Conservation (phyloP, 2,113 vertebrate species). For the Rhodinocichla rosea region DNA sequence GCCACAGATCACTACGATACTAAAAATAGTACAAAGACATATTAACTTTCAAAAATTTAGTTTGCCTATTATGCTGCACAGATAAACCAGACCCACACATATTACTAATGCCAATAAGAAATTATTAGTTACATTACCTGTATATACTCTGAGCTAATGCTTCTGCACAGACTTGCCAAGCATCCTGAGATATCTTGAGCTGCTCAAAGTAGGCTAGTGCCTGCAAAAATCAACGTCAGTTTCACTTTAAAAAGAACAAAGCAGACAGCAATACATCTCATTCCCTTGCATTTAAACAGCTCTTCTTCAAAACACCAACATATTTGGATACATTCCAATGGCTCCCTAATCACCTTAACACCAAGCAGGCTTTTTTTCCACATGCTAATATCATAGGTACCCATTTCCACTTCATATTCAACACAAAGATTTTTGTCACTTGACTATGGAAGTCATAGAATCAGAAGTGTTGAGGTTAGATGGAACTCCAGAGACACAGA, state of each 20-base stretch:
- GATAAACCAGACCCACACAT: background rate
- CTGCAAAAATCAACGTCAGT: slow-evolving; percentile 67
- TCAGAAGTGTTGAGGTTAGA: background rate
- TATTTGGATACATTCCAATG: background rate
- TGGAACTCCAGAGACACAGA: background rate
- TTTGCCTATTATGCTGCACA: background rate
- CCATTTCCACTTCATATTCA: background rate
- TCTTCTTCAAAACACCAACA: background rate
- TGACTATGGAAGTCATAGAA: background rate
- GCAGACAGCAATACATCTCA: background rate
- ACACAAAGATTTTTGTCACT: background rate
- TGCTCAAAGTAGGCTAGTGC: slow-evolving; percentile 96
- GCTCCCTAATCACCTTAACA: background rate
- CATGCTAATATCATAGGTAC: background rate
- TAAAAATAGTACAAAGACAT: background rate
- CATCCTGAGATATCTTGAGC: slow-evolving; percentile 94
- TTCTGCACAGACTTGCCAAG: slow-evolving; percentile 96
- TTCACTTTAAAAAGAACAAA: background rate
- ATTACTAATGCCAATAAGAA: background rate
- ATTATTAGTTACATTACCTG: slow-evolving; percentile 75
- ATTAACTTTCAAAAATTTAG: background rate
- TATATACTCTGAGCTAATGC: slow-evolving; percentile 90
- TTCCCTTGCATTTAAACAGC: background rate
- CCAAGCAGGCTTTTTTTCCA: background rate
- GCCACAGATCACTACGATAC: background rate